A percentile compares a stretch with the other conserved stretches of the same genome.
These are phyloP conservation scores for Cyprichromis sp. DNA, from an alignment of 2,113 vertebrate genomes.

Conservation along the genomic window DNA sequence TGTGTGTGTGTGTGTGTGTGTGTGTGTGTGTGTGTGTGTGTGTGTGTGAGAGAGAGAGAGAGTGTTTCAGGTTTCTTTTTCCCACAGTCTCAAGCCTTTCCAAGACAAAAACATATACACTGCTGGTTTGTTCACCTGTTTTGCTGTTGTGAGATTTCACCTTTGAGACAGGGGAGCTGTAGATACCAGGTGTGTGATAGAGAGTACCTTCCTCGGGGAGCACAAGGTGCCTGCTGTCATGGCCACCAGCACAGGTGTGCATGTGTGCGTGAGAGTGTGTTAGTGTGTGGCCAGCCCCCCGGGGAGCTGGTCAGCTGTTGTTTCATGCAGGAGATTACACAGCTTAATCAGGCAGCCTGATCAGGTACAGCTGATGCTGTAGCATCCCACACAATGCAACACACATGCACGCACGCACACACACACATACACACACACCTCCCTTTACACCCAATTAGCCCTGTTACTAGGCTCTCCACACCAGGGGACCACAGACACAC, in stretches of 20 bases:
- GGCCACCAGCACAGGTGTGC: constrained; percentile 52
- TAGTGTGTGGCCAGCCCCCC: constrained; percentile 32
- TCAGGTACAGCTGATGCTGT: constrained; percentile 89
- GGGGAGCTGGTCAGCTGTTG: constrained; percentile 85
- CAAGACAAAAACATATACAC: background rate
- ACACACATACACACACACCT: background rate
- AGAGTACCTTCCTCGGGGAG: constrained; percentile 24
- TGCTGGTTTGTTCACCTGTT: constrained; percentile 7
- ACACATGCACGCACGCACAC: constrained; percentile 13
- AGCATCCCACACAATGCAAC: constrained; percentile 30
- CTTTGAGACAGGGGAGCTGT: constrained; percentile 23
- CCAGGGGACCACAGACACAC: constrained; percentile 81
- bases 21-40: background rate
- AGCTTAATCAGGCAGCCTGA: constrained; percentile 88
- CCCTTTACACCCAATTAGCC: constrained; percentile 98
- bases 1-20: background rate
- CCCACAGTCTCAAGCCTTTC: background rate
- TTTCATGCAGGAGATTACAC: constrained; percentile 84
- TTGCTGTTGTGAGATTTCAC: constrained; percentile 40
- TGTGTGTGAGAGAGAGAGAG: no score
- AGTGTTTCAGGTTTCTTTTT: background rate
- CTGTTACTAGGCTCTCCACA: constrained; percentile 67
- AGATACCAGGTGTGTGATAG: constrained; percentile 55
- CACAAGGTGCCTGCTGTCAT: constrained; percentile 49
- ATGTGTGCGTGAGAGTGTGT: constrained; percentile 47